These are phyloP conservation scores for Lethrus apterus DNA, from an alignment of 1,140 invertebrate species.

Conservation along the genomic window DNA sequence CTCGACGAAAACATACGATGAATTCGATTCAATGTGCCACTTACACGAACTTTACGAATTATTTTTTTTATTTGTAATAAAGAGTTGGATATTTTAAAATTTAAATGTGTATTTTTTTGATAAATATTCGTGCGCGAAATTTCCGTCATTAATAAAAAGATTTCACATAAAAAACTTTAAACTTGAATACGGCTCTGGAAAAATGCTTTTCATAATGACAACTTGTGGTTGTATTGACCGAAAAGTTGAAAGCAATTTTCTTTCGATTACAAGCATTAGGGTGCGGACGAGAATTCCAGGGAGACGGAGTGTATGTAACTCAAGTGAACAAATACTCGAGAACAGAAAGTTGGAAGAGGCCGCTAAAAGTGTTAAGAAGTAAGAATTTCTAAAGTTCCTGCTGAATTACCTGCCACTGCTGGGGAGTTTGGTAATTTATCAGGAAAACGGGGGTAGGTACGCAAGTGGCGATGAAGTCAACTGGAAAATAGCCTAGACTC, in stretches of 20 bases:
- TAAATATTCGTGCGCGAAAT: too few species aligned
- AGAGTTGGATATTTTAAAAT: too few species aligned
- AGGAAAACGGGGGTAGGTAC: conserved; percentile 18
- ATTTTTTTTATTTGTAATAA: too few species aligned
- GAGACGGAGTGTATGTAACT: conserved; percentile 15
- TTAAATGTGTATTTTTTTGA: too few species aligned
- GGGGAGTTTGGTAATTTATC: conserved; percentile 36
- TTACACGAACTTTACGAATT: too few species aligned
- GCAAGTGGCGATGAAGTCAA: conserved; percentile 27
- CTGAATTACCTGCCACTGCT: conserved; percentile 34
- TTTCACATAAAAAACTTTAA: too few species aligned
- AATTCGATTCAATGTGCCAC: too few species aligned
- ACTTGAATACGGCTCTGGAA: too few species aligned
- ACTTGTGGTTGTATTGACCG: conserved; percentile 7
- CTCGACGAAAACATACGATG: too few species aligned
- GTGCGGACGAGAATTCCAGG: too few species aligned
- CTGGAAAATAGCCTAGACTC: conserved; percentile 30
- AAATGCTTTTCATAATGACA: conserved; percentile 13
- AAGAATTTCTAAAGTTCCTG: conserved; percentile 25
- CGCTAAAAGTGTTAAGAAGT: conserved; percentile 25
- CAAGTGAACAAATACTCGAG: conserved; percentile 13
- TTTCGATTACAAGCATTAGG: conserved; percentile 18
- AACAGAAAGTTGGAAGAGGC: conserved; percentile 13
- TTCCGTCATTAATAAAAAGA: too few species aligned
- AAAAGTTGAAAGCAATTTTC: conserved; percentile 20